Evolutionary conservation across 2,113 vertebrate genomes (phyloP).

Genomic region (Solea senegalensis): DNA sequence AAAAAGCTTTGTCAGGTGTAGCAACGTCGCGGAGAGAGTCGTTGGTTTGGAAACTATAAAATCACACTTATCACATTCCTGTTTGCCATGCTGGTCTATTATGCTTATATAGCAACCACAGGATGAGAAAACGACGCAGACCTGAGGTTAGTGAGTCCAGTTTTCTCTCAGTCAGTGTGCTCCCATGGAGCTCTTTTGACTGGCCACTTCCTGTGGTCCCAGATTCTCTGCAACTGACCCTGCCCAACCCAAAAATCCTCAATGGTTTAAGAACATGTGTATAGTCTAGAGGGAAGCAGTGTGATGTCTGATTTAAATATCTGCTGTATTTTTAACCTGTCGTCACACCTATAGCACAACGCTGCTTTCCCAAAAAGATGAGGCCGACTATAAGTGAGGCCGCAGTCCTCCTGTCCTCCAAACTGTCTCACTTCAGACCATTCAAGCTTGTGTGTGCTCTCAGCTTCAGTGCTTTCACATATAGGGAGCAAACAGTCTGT

Average conservation of each 20-base stretch:
- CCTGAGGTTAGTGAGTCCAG: slow-evolving; percentile 14
- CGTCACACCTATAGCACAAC: not conserved
- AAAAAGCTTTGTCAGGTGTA: no score
- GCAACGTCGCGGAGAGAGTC: no score
- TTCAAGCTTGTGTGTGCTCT: slow-evolving; percentile 47
- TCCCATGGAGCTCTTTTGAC: slow-evolving; percentile 32
- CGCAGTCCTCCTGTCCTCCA: slow-evolving; percentile 37
- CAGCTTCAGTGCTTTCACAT: slow-evolving; percentile 60
- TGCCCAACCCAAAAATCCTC: slow-evolving; percentile 26
- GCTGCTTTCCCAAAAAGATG: slow-evolving; percentile 52
- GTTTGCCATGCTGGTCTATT: not conserved
- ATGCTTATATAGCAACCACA: slow-evolving; percentile 10
- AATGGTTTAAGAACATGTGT: slow-evolving; percentile 2
- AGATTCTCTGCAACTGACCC: slow-evolving; percentile 31
- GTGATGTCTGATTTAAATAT: slow-evolving; percentile 28
- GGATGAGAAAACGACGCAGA: slow-evolving; percentile 15
- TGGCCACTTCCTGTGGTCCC: slow-evolving; percentile 60
- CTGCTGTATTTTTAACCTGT: slow-evolving; percentile 21
- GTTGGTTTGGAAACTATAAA: not conserved
- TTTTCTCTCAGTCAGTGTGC: slow-evolving; percentile 21
- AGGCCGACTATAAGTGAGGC: slow-evolving; percentile 19
- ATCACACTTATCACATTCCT: not conserved
- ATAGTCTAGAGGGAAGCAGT: slow-evolving; percentile 5
- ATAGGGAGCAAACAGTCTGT: slow-evolving; percentile 67
- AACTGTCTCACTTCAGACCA: slow-evolving; percentile 48